Evolutionary conservation across 2,888 invertebrate genomes (phyloP).

Genomic region (Therioaphis trifolii): DNA sequence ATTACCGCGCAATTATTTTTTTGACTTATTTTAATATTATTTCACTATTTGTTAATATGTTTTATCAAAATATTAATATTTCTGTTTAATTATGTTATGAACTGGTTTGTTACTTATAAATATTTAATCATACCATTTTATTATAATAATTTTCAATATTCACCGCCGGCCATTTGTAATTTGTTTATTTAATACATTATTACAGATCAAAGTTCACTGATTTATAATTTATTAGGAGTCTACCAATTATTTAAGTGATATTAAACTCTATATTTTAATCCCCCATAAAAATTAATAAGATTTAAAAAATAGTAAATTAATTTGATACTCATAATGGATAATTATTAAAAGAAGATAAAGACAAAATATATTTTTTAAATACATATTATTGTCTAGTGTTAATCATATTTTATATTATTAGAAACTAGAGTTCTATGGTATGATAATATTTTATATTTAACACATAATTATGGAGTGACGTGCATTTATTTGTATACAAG

Average conservation of each 20-base stretch:
- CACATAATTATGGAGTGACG: neutral
- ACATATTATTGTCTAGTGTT: too few relatives aligned
- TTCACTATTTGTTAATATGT: neutral
- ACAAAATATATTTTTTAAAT: neutral
- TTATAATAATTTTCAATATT: neutral
- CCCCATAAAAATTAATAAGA: neutral
- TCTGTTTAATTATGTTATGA: neutral
- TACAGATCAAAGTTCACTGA: neutral
- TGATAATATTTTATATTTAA: neutral
- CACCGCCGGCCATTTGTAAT: constrained; percentile 12
- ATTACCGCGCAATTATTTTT: too few relatives aligned
- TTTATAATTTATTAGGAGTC: neutral
- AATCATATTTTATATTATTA: too few relatives aligned
- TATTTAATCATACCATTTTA: constrained; percentile 2
- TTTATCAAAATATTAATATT: neutral
- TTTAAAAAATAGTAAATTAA: neutral
- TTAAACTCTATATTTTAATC: neutral
- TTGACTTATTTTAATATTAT: neutral
- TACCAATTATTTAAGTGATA: neutral
- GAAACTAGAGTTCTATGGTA: too few relatives aligned
- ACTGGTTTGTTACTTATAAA: constrained; percentile 21
- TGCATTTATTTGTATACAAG: too few relatives aligned
- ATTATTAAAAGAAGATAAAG: neutral
- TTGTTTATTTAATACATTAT: neutral
- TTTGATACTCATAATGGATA: neutral